These are phyloP conservation scores for Drosophila nebulosa DNA, from an alignment of 1,140 invertebrate species.

Conservation along the genomic window DNA sequence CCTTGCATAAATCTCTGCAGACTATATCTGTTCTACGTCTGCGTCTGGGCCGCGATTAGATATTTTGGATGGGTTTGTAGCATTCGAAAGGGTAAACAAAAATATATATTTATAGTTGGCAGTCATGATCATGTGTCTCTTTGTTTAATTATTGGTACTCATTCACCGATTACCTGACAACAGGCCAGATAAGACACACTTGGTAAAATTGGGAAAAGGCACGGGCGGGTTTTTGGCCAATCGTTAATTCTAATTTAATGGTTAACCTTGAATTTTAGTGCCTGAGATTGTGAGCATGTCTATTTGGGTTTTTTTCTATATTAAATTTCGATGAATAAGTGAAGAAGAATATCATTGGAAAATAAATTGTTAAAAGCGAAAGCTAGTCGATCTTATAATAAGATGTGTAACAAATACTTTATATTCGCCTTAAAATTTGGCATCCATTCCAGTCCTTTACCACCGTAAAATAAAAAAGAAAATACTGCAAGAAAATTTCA, in stretches of 20 bases:
- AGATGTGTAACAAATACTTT: no score
- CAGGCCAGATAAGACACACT: conserved; percentile 1
- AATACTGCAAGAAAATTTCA: no score
- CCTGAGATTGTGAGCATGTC: not conserved
- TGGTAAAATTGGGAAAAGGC: not conserved
- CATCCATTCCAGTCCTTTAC: no score
- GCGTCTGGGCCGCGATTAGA: conserved; percentile 17
- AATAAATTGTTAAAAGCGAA: not conserved
- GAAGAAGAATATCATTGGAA: no score
- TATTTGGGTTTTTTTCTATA: conserved; percentile 6
- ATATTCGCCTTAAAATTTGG: no score
- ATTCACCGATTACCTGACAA: not conserved
- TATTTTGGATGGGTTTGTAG: conserved; percentile 1
- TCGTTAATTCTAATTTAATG: conserved; percentile 33
- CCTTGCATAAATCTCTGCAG: not conserved
- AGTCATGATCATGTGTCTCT: not conserved
- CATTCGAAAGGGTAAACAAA: not conserved
- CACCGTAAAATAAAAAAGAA: no score
- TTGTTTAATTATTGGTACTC: not conserved
- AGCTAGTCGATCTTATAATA: no score
- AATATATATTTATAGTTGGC: not conserved
- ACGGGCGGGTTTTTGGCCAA: not conserved
- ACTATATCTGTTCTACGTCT: not conserved
- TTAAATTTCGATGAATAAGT: not conserved
- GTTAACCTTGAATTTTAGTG: conserved; percentile 16